These are phyloP conservation scores for Chelonus formosanus DNA, from an alignment of 2,888 invertebrate genomes.

Conservation along the genomic window DNA sequence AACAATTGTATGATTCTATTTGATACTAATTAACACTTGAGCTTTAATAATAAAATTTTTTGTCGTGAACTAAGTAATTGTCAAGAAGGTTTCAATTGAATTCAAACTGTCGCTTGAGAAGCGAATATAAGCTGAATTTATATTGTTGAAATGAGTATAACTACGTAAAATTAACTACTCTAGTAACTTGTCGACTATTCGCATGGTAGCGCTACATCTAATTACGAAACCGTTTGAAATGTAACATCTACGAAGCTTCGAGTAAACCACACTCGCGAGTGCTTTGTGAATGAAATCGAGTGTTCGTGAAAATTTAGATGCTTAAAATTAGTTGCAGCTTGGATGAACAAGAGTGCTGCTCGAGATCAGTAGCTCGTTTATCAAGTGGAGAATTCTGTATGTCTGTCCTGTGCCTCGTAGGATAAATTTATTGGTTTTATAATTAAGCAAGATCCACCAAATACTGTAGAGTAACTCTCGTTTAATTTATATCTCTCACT, in stretches of 20 bases:
- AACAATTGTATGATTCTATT: no score
- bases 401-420: constrained; percentile 47
- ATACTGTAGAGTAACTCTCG: constrained; percentile 49
- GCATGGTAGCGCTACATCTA: constrained; percentile 21
- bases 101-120: no score
- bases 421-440: constrained; percentile 63
- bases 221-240: constrained; percentile 20
- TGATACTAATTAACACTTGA: no score
- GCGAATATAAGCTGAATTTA: background rate
- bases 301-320: constrained; percentile 15
- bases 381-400: constrained; percentile 56
- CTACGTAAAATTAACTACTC: constrained; percentile 12
- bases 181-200: constrained; percentile 18
- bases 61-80: no score
- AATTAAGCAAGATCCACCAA: constrained; percentile 56
- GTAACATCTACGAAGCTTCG: background rate
- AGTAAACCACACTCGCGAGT: constrained; percentile 1
- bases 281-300: constrained; percentile 9
- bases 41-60: no score
- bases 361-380: constrained; percentile 56
- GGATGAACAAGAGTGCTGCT: constrained; percentile 26
- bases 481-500: constrained; percentile 54
- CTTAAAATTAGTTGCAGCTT: constrained; percentile 17
- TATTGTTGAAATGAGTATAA: constrained; percentile 17
- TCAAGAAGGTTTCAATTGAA: no score